Conservation (phyloP, 2,888 invertebrate genomes). For the Crematogaster levior region DNA sequence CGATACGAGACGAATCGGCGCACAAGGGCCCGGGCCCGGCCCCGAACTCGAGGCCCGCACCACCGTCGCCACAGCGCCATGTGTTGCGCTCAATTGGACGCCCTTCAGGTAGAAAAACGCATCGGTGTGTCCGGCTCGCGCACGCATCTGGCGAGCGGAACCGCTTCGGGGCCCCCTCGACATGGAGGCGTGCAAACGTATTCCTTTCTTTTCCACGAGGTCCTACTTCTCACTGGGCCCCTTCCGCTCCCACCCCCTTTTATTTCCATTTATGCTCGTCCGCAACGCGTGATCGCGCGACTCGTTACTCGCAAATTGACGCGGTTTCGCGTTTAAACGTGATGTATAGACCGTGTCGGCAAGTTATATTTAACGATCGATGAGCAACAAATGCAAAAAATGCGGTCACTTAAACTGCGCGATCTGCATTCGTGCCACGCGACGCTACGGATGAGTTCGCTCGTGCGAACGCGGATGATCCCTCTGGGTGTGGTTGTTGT, state of each 20-base stretch:
- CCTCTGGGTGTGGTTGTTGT: slow-evolving; percentile 12
- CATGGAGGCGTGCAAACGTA: slow-evolving; percentile 71
- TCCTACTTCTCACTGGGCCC: slow-evolving; percentile 23
- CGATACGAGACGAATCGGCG: slow-evolving; percentile 67
- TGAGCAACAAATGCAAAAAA: slow-evolving; percentile 53
- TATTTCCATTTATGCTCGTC: slow-evolving; percentile 9
- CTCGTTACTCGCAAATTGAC: slow-evolving; percentile 66
- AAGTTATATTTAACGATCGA: slow-evolving; percentile 59
- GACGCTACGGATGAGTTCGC: slow-evolving; percentile 29
- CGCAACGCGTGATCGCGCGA: slow-evolving; percentile 50
- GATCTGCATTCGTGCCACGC: slow-evolving; percentile 54
- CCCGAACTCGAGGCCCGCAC: background rate
- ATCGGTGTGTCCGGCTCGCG: slow-evolving; percentile 64
- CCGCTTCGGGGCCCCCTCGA: slow-evolving; percentile 61
- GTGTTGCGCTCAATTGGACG: slow-evolving; percentile 79
- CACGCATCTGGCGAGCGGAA: slow-evolving; percentile 82
- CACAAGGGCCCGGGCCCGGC: background rate
- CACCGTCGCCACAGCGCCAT: slow-evolving; percentile 73
- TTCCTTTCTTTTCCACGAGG: slow-evolving; percentile 59
- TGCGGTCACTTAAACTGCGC: slow-evolving; percentile 26
- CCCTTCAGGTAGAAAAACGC: slow-evolving; percentile 81
- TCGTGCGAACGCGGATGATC: background rate
- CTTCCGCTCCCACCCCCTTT: background rate
- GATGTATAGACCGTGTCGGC: slow-evolving; percentile 41
- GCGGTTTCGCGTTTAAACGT: slow-evolving; percentile 57